These are phyloP conservation scores for Catocala sponsa DNA, from an alignment of 2,888 invertebrate species.

Conservation along the genomic window DNA sequence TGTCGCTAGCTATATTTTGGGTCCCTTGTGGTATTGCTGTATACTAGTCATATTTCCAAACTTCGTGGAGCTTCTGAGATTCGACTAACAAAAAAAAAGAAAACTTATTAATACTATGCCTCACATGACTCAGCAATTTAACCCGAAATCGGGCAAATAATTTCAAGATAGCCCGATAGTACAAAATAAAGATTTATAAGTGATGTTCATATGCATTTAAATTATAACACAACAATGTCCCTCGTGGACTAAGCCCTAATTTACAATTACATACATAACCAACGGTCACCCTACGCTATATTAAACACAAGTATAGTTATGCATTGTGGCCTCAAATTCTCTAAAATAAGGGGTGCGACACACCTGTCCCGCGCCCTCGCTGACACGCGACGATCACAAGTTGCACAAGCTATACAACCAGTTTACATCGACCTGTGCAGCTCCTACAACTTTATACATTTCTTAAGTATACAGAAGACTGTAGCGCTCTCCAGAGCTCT, in stretches of 20 bases:
- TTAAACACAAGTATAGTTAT: slow-evolving; percentile 73
- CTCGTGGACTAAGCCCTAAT: slow-evolving; percentile 1
- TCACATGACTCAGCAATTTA: too few species aligned
- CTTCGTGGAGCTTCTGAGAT: too few species aligned
- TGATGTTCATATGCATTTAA: neutral
- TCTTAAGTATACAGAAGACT: slow-evolving; percentile 7
- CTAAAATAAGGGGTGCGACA: slow-evolving; percentile 82
- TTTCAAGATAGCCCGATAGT: too few species aligned
- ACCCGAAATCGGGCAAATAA: too few species aligned
- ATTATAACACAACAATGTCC: neutral
- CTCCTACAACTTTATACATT: slow-evolving; percentile 22
- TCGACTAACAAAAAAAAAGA: too few species aligned
- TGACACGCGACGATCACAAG: slow-evolving; percentile 81
- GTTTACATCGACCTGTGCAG: slow-evolving; percentile 59
- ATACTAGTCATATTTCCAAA: too few species aligned
- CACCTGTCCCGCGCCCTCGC: slow-evolving; percentile 85
- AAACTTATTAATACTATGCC: too few species aligned
- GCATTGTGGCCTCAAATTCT: slow-evolving; percentile 78
- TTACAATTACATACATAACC: slow-evolving; percentile 12
- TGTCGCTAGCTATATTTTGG: too few species aligned
- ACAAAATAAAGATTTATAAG: too few species aligned
- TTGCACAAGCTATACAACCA: slow-evolving; percentile 67
- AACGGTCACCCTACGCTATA: slow-evolving; percentile 64
- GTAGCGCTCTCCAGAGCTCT: slow-evolving; percentile 45
- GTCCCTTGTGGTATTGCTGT: too few species aligned